Conservation (phyloP, 2,113 vertebrate species). For the Centrocercus urophasianus region DNA sequence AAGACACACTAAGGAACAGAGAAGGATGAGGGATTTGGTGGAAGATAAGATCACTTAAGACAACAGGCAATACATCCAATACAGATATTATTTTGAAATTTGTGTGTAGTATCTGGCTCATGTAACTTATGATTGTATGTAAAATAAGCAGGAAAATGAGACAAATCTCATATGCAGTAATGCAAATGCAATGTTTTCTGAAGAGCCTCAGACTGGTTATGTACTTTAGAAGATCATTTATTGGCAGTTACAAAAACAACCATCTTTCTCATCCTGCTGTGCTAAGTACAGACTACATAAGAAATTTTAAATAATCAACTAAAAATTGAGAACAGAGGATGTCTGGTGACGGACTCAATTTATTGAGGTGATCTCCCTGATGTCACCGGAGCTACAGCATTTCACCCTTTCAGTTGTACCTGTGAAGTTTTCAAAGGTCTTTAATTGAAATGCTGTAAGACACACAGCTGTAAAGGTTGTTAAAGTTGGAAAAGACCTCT, state of each 20-base stretch:
- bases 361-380: background rate
- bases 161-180: background rate
- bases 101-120: background rate
- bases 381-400: background rate
- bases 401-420: background rate
- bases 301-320: background rate
- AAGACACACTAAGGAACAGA: background rate
- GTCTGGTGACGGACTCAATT: background rate
- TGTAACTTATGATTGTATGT: background rate
- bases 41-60: background rate
- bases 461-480: background rate
- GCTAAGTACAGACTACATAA: background rate
- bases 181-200: background rate
- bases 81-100: constrained; percentile 11
- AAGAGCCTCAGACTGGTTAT: background rate
- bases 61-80: background rate
- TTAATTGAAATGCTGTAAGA: background rate
- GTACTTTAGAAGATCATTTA: background rate
- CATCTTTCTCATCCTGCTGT: background rate
- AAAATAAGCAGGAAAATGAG: background rate
- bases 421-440: background rate
- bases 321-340: background rate
- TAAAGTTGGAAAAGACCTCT: no score
- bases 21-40: background rate
- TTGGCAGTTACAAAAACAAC: background rate